A percentile compares a stretch with the other conserved stretches of the same genome.
These are phyloP conservation scores for Drosophila nr. perissopoda DNA, from an alignment of 2,888 invertebrate genomes.

Conservation along the genomic window DNA sequence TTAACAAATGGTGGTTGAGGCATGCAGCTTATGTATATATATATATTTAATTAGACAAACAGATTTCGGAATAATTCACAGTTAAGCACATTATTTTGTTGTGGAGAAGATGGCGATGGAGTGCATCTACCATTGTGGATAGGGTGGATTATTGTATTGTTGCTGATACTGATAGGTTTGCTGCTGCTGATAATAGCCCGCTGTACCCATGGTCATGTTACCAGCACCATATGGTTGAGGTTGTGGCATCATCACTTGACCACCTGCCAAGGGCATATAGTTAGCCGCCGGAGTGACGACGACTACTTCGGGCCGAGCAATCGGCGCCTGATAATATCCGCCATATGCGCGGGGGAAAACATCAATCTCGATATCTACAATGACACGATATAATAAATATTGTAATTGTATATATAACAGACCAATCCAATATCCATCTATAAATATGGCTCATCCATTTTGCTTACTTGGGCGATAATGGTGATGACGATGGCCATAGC, in stretches of 20 bases:
- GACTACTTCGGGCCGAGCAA: slow-evolving; percentile 69
- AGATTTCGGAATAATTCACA: slow-evolving; percentile 10
- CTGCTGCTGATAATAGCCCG: slow-evolving; percentile 69
- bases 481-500: slow-evolving; percentile 72
- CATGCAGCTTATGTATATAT: slow-evolving; percentile 29
- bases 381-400: not conserved
- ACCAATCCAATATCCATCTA: not conserved
- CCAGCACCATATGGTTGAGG: slow-evolving; percentile 56
- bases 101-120: slow-evolving; percentile 29
- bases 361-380: slow-evolving; percentile 76
- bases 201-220: slow-evolving; percentile 40
- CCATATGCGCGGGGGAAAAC: slow-evolving; percentile 73
- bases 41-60: slow-evolving; percentile 24
- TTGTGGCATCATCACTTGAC: slow-evolving; percentile 62
- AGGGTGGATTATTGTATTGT: slow-evolving; percentile 44
- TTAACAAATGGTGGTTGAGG: not conserved
- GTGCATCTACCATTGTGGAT: slow-evolving; percentile 6
- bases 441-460: not conserved
- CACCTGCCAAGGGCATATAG: slow-evolving; percentile 47
- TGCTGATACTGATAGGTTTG: slow-evolving; percentile 66
- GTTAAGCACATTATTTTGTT: slow-evolving; percentile 30
- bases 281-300: slow-evolving; percentile 62
- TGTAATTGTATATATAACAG: not conserved
- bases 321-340: slow-evolving; percentile 68
- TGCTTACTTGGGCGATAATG: slow-evolving; percentile 73